Base-by-base conservation (phyloP, 2,888 invertebrate genomes). In the Hirtodrosophila histrioides region DNA sequence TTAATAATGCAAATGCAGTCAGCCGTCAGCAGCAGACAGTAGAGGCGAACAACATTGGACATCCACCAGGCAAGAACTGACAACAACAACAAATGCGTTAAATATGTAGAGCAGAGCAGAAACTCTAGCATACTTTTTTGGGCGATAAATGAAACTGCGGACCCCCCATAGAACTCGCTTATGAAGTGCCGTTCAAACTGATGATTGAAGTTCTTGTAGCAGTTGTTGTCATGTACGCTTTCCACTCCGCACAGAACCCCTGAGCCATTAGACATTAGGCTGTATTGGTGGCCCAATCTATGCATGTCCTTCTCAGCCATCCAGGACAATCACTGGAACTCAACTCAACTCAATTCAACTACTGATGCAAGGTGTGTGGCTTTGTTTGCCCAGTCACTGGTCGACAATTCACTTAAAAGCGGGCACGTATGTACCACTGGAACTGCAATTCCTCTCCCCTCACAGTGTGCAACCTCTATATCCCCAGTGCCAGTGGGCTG, bases 321-420 rank as follows among this genome's bases (percentile, higher is more conserved):
- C 66, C 17, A 44, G 41, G 29, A 54, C 73, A 74, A 65, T 62
- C 56, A 49, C 64, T 53, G 61, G 35, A 37, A 51, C 44, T 33
- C 45, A 41, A 24, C 39, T 44, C 10, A 17, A 3, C 39, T 44
- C 29, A 64, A 9, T 43, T 12, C 11, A 31, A 36, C 29, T 43
- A 10, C 43, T 50, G 48, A 37, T 61, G 63, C 56, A 64, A 69
- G 85, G 75, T 65, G 56, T 63, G 45, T 53, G 36, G 66, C 68
- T 64, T 84, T 86, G 82, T 84, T 82, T 82, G 75, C 40, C 46
- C 65, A 57, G 54, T 43, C 48, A 54, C 54, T 65, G 73, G 66
- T 62, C 65, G 78, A 80, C 84, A 69, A 86, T 84, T 81, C 86
- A 77, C 72, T 82, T 81, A 78, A 80, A 86, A 80, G 54, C 49